Evolutionary conservation across 2,888 invertebrate species (phyloP).

Genomic region (Blomia tropicalis): DNA sequence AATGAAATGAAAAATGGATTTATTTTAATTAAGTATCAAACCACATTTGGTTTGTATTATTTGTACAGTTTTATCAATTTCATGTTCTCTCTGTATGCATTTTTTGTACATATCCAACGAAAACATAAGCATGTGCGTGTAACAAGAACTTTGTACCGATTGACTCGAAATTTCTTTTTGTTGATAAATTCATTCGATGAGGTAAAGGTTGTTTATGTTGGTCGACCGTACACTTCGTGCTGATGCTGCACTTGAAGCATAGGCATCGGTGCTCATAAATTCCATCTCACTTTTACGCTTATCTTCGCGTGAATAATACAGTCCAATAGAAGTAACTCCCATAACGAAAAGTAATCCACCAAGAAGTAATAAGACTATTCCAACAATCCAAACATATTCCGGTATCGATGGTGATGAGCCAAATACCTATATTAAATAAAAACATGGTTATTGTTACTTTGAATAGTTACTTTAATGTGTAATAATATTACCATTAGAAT

Average conservation of each 20-base stretch:
- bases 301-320: conserved; percentile 30
- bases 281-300: conserved; percentile 29
- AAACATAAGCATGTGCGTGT: neutral
- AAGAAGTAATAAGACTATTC: conserved; percentile 28
- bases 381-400: conserved; percentile 30
- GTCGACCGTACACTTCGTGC: conserved; percentile 12
- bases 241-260: conserved; percentile 28
- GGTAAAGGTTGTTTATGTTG: conserved; percentile 2
- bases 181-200: conserved; percentile 10
- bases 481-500: conserved; percentile 26
- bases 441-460: neutral
- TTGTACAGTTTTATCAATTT: no score
- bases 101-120: neutral
- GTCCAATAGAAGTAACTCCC: conserved; percentile 30
- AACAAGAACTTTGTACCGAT: neutral
- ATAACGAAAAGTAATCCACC: conserved; percentile 30
- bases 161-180: no score
- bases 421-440: conserved; percentile 25
- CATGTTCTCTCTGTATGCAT: no score
- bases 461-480: neutral
- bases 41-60: no score
- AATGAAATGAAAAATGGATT: conserved; percentile 30
- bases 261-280: conserved; percentile 27
- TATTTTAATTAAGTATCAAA: no score
- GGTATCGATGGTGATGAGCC: conserved; percentile 30